Conservation (phyloP, 2,888 invertebrate genomes). For the Hyposoter didymator region DNA sequence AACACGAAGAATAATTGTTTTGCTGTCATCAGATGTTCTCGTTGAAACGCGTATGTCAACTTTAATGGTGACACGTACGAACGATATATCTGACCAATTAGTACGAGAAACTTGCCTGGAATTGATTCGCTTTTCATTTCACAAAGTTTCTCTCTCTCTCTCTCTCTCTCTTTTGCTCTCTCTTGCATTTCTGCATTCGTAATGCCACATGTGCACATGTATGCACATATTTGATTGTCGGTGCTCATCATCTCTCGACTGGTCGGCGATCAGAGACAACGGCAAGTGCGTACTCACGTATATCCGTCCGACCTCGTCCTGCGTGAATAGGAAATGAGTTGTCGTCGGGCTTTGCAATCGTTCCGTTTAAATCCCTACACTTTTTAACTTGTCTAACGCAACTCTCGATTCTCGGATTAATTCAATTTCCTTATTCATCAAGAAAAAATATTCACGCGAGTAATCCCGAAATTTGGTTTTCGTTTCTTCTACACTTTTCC, state of each 20-base stretch:
- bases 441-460: not conserved
- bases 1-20: not conserved
- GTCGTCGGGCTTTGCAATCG: slow-evolving; percentile 44
- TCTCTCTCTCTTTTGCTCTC: not conserved
- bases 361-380: slow-evolving; percentile 24
- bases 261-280: slow-evolving; percentile 50
- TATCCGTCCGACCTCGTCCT: slow-evolving; percentile 55
- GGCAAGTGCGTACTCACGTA: slow-evolving; percentile 53
- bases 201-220: slow-evolving; percentile 8
- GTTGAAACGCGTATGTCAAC: not conserved
- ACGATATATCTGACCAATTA: slow-evolving; percentile 40
- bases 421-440: not conserved
- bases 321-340: slow-evolving; percentile 52
- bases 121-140: slow-evolving; percentile 60
- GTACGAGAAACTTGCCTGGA: slow-evolving; percentile 41
- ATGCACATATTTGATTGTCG: slow-evolving; percentile 17
- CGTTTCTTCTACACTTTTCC: not conserved
- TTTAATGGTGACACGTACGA: slow-evolving; percentile 18
- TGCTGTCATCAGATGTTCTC: not conserved
- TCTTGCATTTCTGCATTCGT: not conserved
- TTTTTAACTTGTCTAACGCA: slow-evolving; percentile 27
- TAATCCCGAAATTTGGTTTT: too few species aligned
- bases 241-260: slow-evolving; percentile 44
- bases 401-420: not conserved
- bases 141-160: slow-evolving; percentile 33